These are phyloP conservation scores for Coptodon bakossiorum DNA, from an alignment of 2,113 vertebrate species.

Conservation along the genomic window DNA sequence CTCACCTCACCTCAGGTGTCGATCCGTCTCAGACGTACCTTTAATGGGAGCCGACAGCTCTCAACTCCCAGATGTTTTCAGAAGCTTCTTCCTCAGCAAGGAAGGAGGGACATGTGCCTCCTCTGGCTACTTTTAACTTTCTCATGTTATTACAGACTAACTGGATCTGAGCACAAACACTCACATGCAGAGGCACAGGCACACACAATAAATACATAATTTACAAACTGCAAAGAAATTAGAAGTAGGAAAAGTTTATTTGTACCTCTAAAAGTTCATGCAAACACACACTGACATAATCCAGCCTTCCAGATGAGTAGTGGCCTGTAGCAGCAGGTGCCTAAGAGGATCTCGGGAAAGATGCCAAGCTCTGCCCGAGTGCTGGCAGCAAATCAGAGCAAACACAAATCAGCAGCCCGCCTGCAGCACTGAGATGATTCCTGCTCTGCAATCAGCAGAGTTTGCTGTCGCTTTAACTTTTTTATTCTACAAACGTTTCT, in stretches of 20 bases:
- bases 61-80: neutral
- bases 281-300: neutral
- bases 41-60: neutral
- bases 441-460: neutral
- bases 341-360: neutral
- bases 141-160: neutral
- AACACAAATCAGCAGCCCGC: neutral
- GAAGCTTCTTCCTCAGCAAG: neutral
- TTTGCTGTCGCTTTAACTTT: neutral
- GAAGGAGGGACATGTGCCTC: neutral
- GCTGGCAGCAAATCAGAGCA: neutral
- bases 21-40: neutral
- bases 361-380: neutral
- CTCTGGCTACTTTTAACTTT: neutral
- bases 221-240: neutral
- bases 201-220: neutral
- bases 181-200: neutral
- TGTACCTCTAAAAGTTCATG: neutral
- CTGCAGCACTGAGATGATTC: neutral
- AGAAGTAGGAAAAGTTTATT: neutral
- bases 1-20: neutral
- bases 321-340: neutral
- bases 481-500: neutral
- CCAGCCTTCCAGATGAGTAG: neutral
- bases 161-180: neutral